Base-by-base conservation (phyloP, 2,113 vertebrate species). In the Bos javanicus region DNA sequence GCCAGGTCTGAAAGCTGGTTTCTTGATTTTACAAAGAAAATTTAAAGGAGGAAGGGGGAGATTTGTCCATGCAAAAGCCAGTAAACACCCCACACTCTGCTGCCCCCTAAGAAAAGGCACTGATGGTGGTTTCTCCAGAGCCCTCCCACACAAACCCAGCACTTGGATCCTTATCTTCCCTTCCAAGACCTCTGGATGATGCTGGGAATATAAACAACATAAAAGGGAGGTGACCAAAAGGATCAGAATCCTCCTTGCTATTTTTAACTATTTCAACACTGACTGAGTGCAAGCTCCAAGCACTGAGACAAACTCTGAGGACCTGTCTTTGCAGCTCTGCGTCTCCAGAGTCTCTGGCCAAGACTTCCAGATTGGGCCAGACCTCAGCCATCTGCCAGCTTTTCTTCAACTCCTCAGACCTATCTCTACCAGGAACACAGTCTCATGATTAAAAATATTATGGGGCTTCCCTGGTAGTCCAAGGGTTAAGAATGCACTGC, bases 11-110 rank as follows among this genome's bases (percentile, higher is more conserved):
- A 48, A 81, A 84, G 54, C 13, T 48, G 23, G 9, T 23, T 39
- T 43, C 48, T 59, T 84, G 83, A 81, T 64, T 60, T 93, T 52
- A 95, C 67, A 91, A 39, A 84, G 11, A 30, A 86, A 36, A 57
- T 21, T 56, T 56, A 80, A 76, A 3, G 56, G 9, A 1, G 11
- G 11, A 11, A 15, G 6, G 36, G 2, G 19, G 46, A 1, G 43
- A 36, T 9, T 9, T 9, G 23, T 23, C 30, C 56, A 71, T 15
- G 14, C 30, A 46, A 74, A 60, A 50, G 11, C 6, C 48, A 43
- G 4, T 10, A 16, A 33, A 60, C 15, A 64, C 23, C 26, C 19
- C 46, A 59, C 5, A 30, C 16, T 26, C 78, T 25, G 17, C 56
- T 48, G 30, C 14, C 56, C 11, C 39, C 76, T 28, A 10, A 48